Evolutionary conservation across 1,140 invertebrate genomes (phyloP).

Genomic region (Latrodectus geometricus): DNA sequence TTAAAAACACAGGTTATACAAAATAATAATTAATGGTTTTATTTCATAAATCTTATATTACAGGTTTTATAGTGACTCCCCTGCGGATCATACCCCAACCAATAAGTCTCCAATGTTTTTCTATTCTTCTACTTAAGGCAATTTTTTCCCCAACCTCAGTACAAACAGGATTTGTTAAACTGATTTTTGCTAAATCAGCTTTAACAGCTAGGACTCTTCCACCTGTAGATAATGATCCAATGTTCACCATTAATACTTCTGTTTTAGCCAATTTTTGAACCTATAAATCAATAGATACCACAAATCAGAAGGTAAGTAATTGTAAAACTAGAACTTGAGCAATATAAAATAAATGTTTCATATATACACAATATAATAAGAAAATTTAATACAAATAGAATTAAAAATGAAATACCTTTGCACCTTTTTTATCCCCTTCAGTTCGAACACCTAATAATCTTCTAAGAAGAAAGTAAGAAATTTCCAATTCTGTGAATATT

Average conservation of each 20-base stretch:
- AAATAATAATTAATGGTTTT: too few relatives aligned
- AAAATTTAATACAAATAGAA: background rate
- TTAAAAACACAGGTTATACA: too few relatives aligned
- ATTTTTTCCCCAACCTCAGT: constrained; percentile 99
- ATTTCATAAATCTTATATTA: constrained; percentile 14
- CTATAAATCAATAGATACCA: constrained; percentile 68
- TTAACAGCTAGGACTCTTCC: constrained; percentile 95
- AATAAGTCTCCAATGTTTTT: constrained; percentile 99
- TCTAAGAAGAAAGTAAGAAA: constrained; percentile 96
- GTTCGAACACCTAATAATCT: constrained; percentile 96
- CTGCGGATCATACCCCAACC: constrained; percentile 97
- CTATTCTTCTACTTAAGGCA: constrained; percentile 95
- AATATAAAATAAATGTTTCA: background rate
- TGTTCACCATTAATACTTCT: constrained; percentile 97
- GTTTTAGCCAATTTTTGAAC: constrained; percentile 88
- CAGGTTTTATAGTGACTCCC: constrained; percentile 87
- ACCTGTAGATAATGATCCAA: constrained; percentile 98
- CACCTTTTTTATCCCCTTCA: constrained; percentile 98
- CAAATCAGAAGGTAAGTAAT: background rate
- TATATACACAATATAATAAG: background rate
- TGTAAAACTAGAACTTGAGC: background rate
- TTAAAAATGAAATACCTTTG: constrained; percentile 78
- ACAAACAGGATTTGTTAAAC: constrained; percentile 96
- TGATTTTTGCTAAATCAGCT: constrained; percentile 97
- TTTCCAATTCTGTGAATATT: constrained; percentile 98